Conservation (phyloP, 23 tunicate genomes). For the Corella eumyota region DNA sequence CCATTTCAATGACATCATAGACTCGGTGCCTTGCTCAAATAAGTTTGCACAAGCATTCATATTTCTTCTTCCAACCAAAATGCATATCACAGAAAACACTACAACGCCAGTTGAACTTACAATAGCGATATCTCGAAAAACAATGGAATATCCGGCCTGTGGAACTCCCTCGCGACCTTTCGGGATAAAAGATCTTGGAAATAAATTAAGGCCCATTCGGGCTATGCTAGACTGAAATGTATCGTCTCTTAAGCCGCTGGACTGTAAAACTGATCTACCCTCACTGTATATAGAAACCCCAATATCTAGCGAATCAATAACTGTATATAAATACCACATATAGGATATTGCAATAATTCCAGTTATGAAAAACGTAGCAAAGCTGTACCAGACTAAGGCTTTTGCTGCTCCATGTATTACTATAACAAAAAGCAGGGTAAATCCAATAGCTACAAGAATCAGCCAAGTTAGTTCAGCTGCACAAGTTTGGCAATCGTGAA, state of each 20-base stretch:
- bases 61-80: conserved; percentile 40
- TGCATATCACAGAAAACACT: conserved; percentile 13
- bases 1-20: conserved; percentile 42
- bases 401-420: conserved; percentile 45
- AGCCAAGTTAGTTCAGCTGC: conserved; percentile 83
- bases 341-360: conserved; percentile 34
- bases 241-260: background rate
- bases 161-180: conserved; percentile 7
- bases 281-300: conserved; percentile 18
- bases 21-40: conserved; percentile 24
- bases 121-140: conserved; percentile 50
- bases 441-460: conserved; percentile 37
- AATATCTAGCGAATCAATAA: conserved; percentile 16
- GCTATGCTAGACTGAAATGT: background rate
- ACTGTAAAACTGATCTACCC: background rate
- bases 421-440: conserved; percentile 29
- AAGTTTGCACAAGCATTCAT: conserved; percentile 49
- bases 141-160: conserved; percentile 46
- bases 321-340: conserved; percentile 71
- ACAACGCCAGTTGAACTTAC: conserved; percentile 21
- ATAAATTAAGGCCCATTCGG: background rate
- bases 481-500: conserved; percentile 59
- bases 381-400: conserved; percentile 66
- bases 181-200: conserved; percentile 3
- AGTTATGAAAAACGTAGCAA: conserved; percentile 39